Percentiles rank a stretch among this genome's conserved stretches.
phyloP scores from a whole-genome alignment of 2,113 vertebrate genomes.

The Podiceps cristatus region DNA sequence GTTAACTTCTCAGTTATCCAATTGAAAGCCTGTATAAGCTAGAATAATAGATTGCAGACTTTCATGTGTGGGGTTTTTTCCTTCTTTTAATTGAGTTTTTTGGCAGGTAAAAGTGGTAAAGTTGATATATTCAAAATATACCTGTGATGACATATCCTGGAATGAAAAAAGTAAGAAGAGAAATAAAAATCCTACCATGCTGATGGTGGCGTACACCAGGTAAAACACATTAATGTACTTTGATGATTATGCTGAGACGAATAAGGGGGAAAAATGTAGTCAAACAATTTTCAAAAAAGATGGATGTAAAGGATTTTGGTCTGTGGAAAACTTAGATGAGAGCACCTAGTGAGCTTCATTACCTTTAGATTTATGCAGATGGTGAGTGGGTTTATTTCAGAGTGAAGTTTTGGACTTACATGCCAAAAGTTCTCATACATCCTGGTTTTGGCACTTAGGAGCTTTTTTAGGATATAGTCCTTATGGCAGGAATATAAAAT shows the following conservation, averaged over 20 bases:
- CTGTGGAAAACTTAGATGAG: neutral
- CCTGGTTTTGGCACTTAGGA: neutral
- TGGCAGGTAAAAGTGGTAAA: neutral
- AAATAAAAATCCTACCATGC: neutral
- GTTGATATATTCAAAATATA: neutral
- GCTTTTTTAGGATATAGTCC: constrained; percentile 1
- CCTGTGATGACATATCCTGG: neutral
- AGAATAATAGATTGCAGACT: neutral
- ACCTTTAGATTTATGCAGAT: constrained; percentile 56
- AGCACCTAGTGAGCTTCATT: constrained; percentile 42
- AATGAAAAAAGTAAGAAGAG: neutral
- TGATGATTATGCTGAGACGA: neutral
- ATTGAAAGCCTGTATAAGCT: neutral
- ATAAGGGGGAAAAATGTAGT: neutral
- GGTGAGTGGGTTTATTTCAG: constrained; percentile 57
- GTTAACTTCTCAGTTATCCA: neutral
- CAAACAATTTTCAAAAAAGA: neutral
- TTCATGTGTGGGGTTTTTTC: neutral
- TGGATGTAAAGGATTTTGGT: neutral
- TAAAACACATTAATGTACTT: neutral
- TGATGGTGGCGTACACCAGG: neutral
- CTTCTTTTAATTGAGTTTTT: neutral
- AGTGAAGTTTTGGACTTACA: neutral
- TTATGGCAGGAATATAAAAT: constrained; percentile 16
- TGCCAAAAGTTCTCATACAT: constrained; percentile 39